Evolutionary conservation across 2,888 invertebrate genomes (phyloP), one percentile per base, ranked within the genome.

Genomic region (Pterostichus niger): DNA sequence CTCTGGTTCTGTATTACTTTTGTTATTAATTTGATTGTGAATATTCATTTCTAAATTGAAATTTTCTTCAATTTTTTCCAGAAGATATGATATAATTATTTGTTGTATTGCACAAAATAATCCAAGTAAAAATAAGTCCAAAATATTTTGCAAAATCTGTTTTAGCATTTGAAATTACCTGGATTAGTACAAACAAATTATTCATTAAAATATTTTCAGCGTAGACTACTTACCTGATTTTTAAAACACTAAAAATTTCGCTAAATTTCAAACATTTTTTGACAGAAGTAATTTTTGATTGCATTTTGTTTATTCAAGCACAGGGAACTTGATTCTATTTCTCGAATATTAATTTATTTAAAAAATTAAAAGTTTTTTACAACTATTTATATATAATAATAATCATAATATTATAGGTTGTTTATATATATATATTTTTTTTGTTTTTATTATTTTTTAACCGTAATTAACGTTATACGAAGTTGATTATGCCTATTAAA

Each of bases 291-390:
- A 13, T 68, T 40, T 44, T 35, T 40, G 35, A 68, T 40, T 31
- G 24, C 64, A 68, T 40, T 68, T 56, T 40, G 40, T 68, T 68
- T 9, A n/a, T 33, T 24, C 1, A 64, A 35, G 2, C 64, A 40
- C 1, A 13, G 33, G 3, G 0, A 15, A 68, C 11, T 68, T 68
- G 7, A 17, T 68, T 68, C 17, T 44, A 15, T 13, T 35, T 35
- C 1, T 31, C 4, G 31, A 11, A 31, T 35, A 46, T 15, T 46
- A 15, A 56, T 78, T 78, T 78, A 78, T 78, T 78, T 78, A 78
- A 78, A 78, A 78, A 78, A 78, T 78, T 78, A 78, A 78, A 78
- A 78, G 78, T 78, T 78, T 44, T 15, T 61, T 78, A 78, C 78
- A 78, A 78, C 78, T 78, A 78, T 56, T 33, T 52, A 77, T 78